Evolutionary conservation across 2,888 invertebrate species (phyloP).

Genomic region (Mesorhabditis belari): DNA sequence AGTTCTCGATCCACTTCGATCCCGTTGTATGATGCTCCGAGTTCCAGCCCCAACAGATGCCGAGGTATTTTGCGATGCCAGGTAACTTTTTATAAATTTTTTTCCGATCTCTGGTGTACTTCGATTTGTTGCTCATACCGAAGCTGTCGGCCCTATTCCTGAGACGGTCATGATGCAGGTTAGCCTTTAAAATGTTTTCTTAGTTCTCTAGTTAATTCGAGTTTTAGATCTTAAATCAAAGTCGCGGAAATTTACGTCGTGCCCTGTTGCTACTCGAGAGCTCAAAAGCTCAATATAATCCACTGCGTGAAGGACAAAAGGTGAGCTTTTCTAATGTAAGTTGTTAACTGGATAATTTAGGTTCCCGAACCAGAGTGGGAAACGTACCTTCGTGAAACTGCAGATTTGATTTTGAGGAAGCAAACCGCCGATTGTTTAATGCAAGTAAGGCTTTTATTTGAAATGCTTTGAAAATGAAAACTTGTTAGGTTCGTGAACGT

Average conservation of each 20-base stretch:
- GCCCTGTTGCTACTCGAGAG: conserved; percentile 83
- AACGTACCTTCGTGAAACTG: conserved; percentile 76
- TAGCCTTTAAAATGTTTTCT: conserved; percentile 2
- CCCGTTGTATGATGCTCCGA: conserved; percentile 83
- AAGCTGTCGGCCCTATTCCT: conserved; percentile 4
- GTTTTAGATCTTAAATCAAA: conserved; percentile 67
- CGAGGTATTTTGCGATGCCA: conserved; percentile 64
- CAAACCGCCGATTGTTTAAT: conserved; percentile 69
- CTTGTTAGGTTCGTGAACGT: conserved; percentile 70
- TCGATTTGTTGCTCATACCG: background rate
- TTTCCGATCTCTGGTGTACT: conserved; percentile 3
- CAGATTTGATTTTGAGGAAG: conserved; percentile 74
- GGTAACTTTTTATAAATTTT: background rate
- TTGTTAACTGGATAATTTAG: conserved; percentile 57
- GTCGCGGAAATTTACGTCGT: conserved; percentile 79
- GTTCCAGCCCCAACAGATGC: conserved; percentile 77
- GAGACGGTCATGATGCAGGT: conserved; percentile 27
- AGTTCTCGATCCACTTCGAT: conserved; percentile 91
- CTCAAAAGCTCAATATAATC: conserved; percentile 7
- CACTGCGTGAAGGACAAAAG: conserved; percentile 11
- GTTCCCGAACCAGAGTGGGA: conserved; percentile 89
- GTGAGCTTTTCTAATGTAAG: conserved; percentile 1
- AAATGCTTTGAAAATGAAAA: background rate
- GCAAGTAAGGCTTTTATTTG: conserved; percentile 11
- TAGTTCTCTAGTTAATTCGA: background rate